Conservation (phyloP, 1,140 invertebrate genomes). For the Caenorhabditis tropicalis region DNA sequence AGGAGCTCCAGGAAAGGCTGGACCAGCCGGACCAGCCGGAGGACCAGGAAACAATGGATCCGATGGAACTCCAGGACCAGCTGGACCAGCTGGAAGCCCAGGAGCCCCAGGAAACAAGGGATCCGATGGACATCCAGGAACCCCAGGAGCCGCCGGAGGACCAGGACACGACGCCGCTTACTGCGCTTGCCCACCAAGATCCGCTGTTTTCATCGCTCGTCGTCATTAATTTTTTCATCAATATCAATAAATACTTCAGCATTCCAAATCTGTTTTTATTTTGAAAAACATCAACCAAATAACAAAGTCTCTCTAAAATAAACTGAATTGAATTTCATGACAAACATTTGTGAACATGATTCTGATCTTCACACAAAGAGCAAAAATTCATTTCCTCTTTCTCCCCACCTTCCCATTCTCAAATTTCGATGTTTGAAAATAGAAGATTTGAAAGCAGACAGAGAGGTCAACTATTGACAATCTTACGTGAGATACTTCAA, state of each 20-base stretch:
- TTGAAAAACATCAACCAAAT: neutral
- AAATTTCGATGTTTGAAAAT: slow-evolving; percentile 19
- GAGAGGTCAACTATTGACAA: neutral
- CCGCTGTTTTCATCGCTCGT: slow-evolving; percentile 49
- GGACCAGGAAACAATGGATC: slow-evolving; percentile 27
- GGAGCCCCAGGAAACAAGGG: slow-evolving; percentile 45
- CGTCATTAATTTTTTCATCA: neutral
- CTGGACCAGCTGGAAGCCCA: slow-evolving; percentile 35
- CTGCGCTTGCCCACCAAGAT: slow-evolving; percentile 55
- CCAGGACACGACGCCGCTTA: slow-evolving; percentile 55
- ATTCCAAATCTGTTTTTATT: neutral
- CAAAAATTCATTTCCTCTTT: too few species aligned
- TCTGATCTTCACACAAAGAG: too few species aligned
- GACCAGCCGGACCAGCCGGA: slow-evolving; percentile 34
- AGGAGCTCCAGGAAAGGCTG: slow-evolving; percentile 33
- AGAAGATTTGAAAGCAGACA: neutral
- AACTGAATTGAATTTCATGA: too few species aligned
- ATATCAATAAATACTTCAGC: slow-evolving; percentile 33
- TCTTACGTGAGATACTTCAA: slow-evolving; percentile 11
- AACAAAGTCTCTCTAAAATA: neutral
- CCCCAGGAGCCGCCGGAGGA: slow-evolving; percentile 11
- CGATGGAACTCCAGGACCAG: slow-evolving; percentile 45
- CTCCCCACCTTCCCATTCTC: neutral
- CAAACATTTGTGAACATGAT: neutral
- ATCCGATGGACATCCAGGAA: slow-evolving; percentile 25